A percentile compares a stretch with the other conserved stretches of the same genome.
Evolutionary conservation across 2,888 invertebrate species (phyloP).

Genomic region (Odontocerum albicorne): DNA sequence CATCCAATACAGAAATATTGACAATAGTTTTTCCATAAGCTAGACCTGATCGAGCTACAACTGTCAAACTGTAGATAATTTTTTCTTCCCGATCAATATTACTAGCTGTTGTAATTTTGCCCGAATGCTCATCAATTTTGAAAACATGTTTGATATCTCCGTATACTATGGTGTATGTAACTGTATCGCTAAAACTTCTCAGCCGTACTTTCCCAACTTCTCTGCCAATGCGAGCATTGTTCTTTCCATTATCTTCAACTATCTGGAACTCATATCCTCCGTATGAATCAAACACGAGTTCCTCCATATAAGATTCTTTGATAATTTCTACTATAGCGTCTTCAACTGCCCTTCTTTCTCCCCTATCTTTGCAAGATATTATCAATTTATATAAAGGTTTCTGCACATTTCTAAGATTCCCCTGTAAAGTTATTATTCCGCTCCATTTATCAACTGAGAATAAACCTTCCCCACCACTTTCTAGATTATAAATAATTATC

Average conservation of each 20-base stretch:
- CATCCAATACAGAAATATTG: slow-evolving; percentile 79
- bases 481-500: slow-evolving; percentile 74
- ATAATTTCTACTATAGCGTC: slow-evolving; percentile 82
- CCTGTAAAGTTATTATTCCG: slow-evolving; percentile 72
- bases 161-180: slow-evolving; percentile 75
- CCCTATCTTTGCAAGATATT: slow-evolving; percentile 81
- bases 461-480: slow-evolving; percentile 76
- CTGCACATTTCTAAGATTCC: slow-evolving; percentile 63
- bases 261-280: slow-evolving; percentile 82
- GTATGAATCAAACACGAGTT: slow-evolving; percentile 73
- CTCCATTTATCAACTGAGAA: slow-evolving; percentile 79
- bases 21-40: slow-evolving; percentile 78
- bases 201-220: slow-evolving; percentile 79
- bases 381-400: slow-evolving; percentile 72
- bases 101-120: slow-evolving; percentile 74
- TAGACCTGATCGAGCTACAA: slow-evolving; percentile 77
- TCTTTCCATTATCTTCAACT: slow-evolving; percentile 75
- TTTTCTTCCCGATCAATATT: slow-evolving; percentile 84
- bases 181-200: slow-evolving; percentile 60
- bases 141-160: slow-evolving; percentile 81
- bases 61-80: slow-evolving; percentile 72
- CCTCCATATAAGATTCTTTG: slow-evolving; percentile 70
- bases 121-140: slow-evolving; percentile 76
- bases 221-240: slow-evolving; percentile 62
- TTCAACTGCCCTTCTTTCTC: slow-evolving; percentile 69